Evolutionary conservation across 2,113 vertebrate genomes (phyloP), one percentile per base, ranked within the genome.

Genomic region (Nesospiza acunhae): DNA sequence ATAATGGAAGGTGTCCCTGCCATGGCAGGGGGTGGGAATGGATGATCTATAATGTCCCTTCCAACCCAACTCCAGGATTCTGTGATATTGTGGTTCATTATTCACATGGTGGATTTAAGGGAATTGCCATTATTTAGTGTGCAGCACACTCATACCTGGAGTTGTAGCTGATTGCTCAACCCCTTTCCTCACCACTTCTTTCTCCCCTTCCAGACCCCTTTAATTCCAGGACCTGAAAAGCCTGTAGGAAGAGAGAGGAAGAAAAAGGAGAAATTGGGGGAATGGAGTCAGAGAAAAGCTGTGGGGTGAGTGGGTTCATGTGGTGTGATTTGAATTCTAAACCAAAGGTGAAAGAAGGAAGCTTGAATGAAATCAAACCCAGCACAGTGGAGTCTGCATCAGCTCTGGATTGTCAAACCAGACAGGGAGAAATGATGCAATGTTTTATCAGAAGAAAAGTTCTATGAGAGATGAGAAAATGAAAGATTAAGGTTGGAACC

Each of bases 51-150:
- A 27, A 53, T 4, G 6, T 37, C 22, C 4, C 11, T 55, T 55
- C 30, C 19, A 60, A 17, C 13, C 33, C 62, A 46, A 4, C 0
- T 13, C 20, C 22, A 28, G 15, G 15, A 16, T 59, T 39, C 37
- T 49, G 14, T 10, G 37, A 4, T 33, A 27, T 19, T 14, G 6
- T 26, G 39, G 14, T 44, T 90, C 35, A 6, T 58, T 52, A 35
- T 10, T 16, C 21, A 26, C 35, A 0, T 0, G 0, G 26, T 39
- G 27, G 18, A 15, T 64, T 90, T 39, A 19, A 26, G 39, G 17
- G 3, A 22, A 13, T 30, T 31, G 20, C 0, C 3, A 7, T 30
- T 26, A 42, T 11, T 21, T 9, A 7, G 1, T 15, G 22, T 35
- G 31, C 41, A 73, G 49, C 11, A 31, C 30, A 8, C 33, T 53